These are phyloP conservation scores for Heliangelus exortis DNA, from an alignment of 2,797 vertebrate species.

Conservation along the genomic window DNA sequence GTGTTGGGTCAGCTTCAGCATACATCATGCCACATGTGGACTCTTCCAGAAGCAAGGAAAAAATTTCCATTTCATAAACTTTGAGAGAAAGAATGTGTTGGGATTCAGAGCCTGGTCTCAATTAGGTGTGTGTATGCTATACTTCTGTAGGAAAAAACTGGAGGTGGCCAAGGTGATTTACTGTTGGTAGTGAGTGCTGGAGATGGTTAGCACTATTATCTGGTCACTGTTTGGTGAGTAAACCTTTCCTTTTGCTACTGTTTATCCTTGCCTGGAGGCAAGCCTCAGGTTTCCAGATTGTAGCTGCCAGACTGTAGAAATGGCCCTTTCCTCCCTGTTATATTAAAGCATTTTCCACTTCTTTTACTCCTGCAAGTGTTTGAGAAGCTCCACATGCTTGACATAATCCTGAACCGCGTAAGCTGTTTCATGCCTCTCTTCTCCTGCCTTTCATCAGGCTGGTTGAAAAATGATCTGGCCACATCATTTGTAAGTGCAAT, in stretches of 20 bases:
- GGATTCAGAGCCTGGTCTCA: neutral
- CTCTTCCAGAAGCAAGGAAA: neutral
- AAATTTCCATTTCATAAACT: neutral
- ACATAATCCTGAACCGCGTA: neutral
- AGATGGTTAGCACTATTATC: neutral
- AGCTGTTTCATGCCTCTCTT: neutral
- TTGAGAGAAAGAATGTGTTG: neutral
- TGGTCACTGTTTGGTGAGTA: neutral
- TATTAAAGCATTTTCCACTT: neutral
- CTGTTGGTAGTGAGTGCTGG: neutral
- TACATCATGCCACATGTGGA: accelerated
- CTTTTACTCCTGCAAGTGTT: neutral
- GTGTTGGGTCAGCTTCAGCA: neutral
- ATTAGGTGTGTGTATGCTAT: neutral
- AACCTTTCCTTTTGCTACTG: neutral
- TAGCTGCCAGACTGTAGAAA: neutral
- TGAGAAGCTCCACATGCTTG: conserved; percentile 8
- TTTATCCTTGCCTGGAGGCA: neutral
- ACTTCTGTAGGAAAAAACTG: neutral
- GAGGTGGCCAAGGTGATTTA: neutral
- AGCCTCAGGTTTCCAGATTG: neutral
- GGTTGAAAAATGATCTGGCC: neutral
- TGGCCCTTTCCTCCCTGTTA: neutral
- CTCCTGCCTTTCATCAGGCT: neutral
- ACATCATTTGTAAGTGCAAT: neutral